Percentiles rank a stretch among this genome's conserved stretches.
These are phyloP conservation scores for Sphaerodactylus townsendi DNA, from an alignment of 2,113 vertebrate species.

Conservation along the genomic window DNA sequence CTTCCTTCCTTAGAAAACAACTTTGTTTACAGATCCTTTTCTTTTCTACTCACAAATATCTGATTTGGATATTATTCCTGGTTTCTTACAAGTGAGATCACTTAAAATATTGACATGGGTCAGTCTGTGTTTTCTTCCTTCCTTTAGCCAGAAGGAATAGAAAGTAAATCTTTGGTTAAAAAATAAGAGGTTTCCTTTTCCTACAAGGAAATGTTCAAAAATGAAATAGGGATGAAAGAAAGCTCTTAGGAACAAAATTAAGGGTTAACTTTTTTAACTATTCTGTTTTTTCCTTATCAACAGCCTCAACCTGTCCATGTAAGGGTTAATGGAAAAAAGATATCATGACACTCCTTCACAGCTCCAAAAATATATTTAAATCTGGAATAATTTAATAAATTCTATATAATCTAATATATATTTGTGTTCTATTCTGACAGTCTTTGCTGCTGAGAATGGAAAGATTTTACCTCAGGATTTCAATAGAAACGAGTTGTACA, in stretches of 20 bases:
- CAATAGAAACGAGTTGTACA: conserved; percentile 60
- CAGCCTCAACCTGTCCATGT: conserved; percentile 84
- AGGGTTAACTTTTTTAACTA: conserved; percentile 68
- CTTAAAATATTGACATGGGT: conserved; percentile 65
- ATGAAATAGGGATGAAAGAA: conserved; percentile 52
- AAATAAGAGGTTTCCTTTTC: conserved; percentile 81
- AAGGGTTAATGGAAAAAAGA: conserved; percentile 78
- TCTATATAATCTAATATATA: conserved; percentile 83
- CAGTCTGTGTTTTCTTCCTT: conserved; percentile 72
- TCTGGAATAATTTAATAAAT: conserved; percentile 85
- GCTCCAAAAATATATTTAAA: conserved; percentile 76
- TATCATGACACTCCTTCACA: conserved; percentile 84
- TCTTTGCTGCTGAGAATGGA: conserved; percentile 67
- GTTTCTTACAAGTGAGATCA: conserved; percentile 61
- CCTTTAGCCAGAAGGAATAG: conserved; percentile 66
- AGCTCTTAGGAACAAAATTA: conserved; percentile 53
- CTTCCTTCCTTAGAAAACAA: conserved; percentile 62
- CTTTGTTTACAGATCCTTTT: conserved; percentile 69
- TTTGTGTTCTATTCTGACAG: conserved; percentile 71
- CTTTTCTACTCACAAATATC: conserved; percentile 54
- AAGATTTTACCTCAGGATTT: conserved; percentile 66
- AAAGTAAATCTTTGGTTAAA: conserved; percentile 86
- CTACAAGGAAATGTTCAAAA: conserved; percentile 77
- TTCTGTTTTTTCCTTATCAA: conserved; percentile 78
- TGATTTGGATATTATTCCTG: conserved; percentile 68